Percentiles rank a stretch among this genome's conserved stretches.
Conservation (phyloP, 2,888 invertebrate species). For the Parthenolecanium corni region DNA sequence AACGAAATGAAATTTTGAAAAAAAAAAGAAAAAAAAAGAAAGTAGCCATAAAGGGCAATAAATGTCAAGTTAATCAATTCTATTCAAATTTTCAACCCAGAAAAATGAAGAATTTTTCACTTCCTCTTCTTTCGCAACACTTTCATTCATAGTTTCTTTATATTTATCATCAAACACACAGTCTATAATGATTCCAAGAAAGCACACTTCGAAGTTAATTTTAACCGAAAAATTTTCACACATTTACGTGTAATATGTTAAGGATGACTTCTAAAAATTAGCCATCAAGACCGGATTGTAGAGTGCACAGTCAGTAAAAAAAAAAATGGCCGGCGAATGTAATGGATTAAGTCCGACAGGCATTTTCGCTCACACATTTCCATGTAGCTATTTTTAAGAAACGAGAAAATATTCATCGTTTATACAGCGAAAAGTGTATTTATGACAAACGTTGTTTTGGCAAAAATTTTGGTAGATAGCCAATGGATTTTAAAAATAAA, state of each 20-base stretch:
- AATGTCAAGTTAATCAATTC: too few species aligned
- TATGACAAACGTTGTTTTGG: constrained; percentile 15
- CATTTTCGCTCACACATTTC: background rate
- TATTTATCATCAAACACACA: too few species aligned
- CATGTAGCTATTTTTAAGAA: constrained; percentile 10
- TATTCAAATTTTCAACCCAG: too few species aligned
- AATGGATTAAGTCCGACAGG: constrained; percentile 3
- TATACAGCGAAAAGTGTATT: constrained; percentile 1
- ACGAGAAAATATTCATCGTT: constrained; percentile 5
- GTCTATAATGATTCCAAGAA: background rate
- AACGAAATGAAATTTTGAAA: too few species aligned
- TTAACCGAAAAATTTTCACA: background rate
- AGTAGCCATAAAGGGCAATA: too few species aligned
- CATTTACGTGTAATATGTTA: background rate
- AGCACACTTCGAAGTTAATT: background rate
- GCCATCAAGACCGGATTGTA: background rate
- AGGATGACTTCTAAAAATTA: too few species aligned
- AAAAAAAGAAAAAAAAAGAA: too few species aligned
- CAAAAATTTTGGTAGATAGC: constrained; percentile 12
- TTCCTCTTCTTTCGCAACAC: too few species aligned
- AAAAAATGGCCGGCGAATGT: background rate
- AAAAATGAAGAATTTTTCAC: too few species aligned
- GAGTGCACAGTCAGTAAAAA: background rate
- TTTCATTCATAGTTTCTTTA: too few species aligned
- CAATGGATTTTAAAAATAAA: constrained; percentile 21